A percentile compares a stretch with the other conserved stretches of the same genome.
Conservation (phyloP, 1,140 invertebrate species). For the Melipona quadrifasciata region DNA sequence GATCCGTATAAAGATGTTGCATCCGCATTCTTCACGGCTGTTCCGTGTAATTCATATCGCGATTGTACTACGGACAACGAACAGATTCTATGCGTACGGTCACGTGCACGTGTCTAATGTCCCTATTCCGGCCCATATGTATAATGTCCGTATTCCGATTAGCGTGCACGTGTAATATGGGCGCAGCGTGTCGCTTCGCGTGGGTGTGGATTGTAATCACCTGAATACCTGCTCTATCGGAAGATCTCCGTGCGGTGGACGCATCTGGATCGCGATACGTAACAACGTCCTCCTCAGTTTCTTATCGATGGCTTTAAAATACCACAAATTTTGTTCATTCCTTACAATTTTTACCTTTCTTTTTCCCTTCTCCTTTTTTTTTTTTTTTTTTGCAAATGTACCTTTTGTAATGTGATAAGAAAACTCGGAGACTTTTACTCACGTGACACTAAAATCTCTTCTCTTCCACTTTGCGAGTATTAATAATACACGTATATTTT, state of each 20-base stretch:
- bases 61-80: slow-evolving; percentile 40
- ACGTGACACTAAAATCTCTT: too few relatives aligned
- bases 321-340: background rate
- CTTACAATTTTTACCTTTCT: background rate
- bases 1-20: slow-evolving; percentile 47
- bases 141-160: slow-evolving; percentile 62
- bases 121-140: slow-evolving; percentile 54
- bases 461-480: background rate
- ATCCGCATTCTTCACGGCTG: slow-evolving; percentile 57
- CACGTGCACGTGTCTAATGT: slow-evolving; percentile 64
- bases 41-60: slow-evolving; percentile 55
- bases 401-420: background rate
- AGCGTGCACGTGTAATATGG: slow-evolving; percentile 62
- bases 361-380: background rate
- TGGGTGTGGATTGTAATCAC: slow-evolving; percentile 66
- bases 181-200: slow-evolving; percentile 51
- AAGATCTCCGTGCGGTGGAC: slow-evolving; percentile 48
- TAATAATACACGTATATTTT: background rate
- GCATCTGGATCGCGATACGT: slow-evolving; percentile 45
- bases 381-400: background rate
- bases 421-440: background rate
- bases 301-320: background rate
- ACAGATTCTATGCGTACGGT: slow-evolving; percentile 18
- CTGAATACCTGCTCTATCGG: slow-evolving; percentile 59
- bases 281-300: background rate